Base-by-base conservation (phyloP, 2,797 vertebrate genomes). In the Coregonus suidteri region DNA sequence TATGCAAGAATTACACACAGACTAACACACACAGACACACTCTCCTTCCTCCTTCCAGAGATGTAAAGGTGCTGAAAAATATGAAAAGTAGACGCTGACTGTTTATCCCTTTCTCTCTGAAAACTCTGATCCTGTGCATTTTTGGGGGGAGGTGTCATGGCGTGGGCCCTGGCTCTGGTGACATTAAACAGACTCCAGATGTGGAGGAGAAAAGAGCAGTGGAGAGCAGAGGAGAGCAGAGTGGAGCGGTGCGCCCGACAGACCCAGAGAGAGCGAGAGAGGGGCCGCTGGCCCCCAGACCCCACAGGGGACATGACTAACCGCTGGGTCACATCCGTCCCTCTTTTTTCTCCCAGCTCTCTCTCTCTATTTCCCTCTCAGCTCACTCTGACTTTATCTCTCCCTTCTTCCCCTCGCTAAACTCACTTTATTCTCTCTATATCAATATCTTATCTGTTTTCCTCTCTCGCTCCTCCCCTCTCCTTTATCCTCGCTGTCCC, bases 161-260 rank as follows among this genome's bases (percentile, higher is more conserved):
- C 62, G 5, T 84, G 84, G 81, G 83, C 83, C 88, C 85, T 74
- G 81, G 84, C 67, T 86, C 81, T 86, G 82, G 84, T 86, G 86
- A 91, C 75, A 79, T 88, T 90, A 91, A 94, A 95, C 93, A 93
- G 91, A 86, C 90, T 93, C 93, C 93, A 94, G 93, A 95, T 95
- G 94, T 94, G 81, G 82, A 83, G 83, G 87, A 86, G 83, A 81
- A 88, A 88, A 87, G 81, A 89, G 84, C 87, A 87, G 68, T 2
- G 75, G 64, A 81, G 74, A 84, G 83, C 73, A 84, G 81, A 79
- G 84, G 82, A 88, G 84, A 66, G 79, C 18, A 64, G 81, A 16
- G 77, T 81, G 34, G 16, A 79, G 79, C 71, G 18, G 52, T 47
- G 41, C 9, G 77, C 76, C 73, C 78, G 5, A n/a, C 5, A n/a